Evolutionary conservation across 2,113 vertebrate species (phyloP).

Genomic region (Notothenia rossii): DNA sequence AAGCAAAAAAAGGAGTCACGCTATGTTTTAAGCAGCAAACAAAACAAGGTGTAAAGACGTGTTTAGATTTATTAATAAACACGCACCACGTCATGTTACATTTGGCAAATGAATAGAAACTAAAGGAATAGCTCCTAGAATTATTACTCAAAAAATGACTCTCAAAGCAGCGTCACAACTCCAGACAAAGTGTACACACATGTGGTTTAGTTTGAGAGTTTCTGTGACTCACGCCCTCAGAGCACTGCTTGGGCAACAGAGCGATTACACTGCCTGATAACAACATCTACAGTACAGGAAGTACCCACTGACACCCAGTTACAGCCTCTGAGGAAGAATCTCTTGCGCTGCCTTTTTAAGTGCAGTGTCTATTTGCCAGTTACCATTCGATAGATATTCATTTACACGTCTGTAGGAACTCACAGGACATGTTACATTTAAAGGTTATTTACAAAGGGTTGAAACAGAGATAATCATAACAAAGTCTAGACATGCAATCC

Average conservation of each 20-base stretch:
- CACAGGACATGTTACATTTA: not conserved
- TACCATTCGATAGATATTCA: not conserved
- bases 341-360: not conserved
- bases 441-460: not conserved
- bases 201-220: not conserved
- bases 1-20: too few species aligned
- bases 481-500: not conserved
- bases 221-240: conserved; percentile 6
- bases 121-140: too few species aligned
- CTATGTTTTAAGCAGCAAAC: too few species aligned
- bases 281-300: conserved; percentile 12
- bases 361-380: too few species aligned
- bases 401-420: too few species aligned
- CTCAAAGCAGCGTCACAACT: not conserved
- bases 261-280: not conserved
- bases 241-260: conserved; percentile 35
- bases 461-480: not conserved
- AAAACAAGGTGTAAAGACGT: too few species aligned
- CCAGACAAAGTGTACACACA: not conserved
- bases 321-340: not conserved
- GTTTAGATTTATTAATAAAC: too few species aligned
- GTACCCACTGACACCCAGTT: not conserved
- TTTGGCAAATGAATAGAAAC: too few species aligned
- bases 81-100: too few species aligned
- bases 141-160: not conserved